phyloP scores from a whole-genome alignment of 2,113 vertebrate genomes.

The Lasiurus borealis region DNA sequence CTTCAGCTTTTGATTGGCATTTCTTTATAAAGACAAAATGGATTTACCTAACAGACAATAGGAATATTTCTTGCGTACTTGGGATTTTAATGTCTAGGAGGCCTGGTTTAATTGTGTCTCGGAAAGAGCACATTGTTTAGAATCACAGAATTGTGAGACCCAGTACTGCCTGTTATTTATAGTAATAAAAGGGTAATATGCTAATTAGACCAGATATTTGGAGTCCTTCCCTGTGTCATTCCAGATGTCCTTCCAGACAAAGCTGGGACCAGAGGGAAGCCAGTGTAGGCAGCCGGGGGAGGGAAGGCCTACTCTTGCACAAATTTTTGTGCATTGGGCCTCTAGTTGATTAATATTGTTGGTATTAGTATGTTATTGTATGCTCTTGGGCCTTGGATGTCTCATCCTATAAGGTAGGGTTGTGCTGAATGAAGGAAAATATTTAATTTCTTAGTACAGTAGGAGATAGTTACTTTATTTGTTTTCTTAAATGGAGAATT shows the following conservation, averaged over 20 bases:
- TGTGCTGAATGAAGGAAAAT: neutral
- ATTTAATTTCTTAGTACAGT: neutral
- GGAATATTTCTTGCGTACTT: neutral
- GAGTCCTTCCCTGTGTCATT: too few relatives aligned
- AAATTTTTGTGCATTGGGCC: too few relatives aligned
- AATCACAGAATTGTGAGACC: neutral
- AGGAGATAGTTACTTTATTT: neutral
- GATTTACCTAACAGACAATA: neutral
- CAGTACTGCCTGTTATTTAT: neutral
- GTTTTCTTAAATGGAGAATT: constrained; percentile 23
- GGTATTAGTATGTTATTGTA: neutral
- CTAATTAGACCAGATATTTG: too few relatives aligned
- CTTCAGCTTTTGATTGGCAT: neutral
- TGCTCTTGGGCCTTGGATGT: neutral
- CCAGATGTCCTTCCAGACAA: too few relatives aligned
- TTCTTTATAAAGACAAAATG: constrained; percentile 38
- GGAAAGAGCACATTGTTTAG: neutral
- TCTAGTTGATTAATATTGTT: neutral
- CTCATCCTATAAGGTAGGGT: neutral
- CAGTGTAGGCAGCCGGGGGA: too few relatives aligned
- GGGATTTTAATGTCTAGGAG: constrained; percentile 22
- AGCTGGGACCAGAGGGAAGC: too few relatives aligned
- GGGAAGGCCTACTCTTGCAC: too few relatives aligned
- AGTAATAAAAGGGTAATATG: too few relatives aligned
- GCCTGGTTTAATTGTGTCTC: neutral